Percentiles rank a stretch among this genome's conserved stretches.
Evolutionary conservation across 2,888 invertebrate genomes (phyloP).

Genomic region (Hipparchia semele): DNA sequence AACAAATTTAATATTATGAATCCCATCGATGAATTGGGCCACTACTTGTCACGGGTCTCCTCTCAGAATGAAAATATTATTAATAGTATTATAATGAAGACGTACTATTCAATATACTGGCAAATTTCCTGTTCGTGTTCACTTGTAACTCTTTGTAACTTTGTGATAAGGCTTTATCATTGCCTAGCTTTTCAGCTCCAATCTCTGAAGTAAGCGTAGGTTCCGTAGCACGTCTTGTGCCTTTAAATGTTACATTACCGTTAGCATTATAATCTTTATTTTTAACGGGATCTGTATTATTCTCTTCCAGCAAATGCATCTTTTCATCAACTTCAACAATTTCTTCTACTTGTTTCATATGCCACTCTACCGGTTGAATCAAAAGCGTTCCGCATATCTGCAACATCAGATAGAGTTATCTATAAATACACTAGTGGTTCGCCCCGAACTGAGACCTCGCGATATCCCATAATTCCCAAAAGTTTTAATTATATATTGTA

Average conservation of each 20-base stretch:
- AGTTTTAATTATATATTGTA: no score
- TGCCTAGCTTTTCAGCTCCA: slow-evolving; percentile 45
- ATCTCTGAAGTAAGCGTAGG: slow-evolving; percentile 43
- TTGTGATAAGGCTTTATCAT: slow-evolving; percentile 49
- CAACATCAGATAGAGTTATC: slow-evolving; percentile 29
- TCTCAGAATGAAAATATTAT: no score
- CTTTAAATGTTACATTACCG: slow-evolving; percentile 41
- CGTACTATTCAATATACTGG: slow-evolving; percentile 55
- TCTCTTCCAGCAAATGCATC: slow-evolving; percentile 60
- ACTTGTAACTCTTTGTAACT: slow-evolving; percentile 56
- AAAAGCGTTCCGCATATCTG: slow-evolving; percentile 83
- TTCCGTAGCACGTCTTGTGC: slow-evolving; percentile 44
- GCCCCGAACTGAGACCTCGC: no score
- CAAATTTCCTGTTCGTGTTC: slow-evolving; percentile 45
- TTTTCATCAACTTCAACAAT: slow-evolving; percentile 67
- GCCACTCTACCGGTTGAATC: slow-evolving; percentile 84
- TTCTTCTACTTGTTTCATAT: slow-evolving; percentile 73
- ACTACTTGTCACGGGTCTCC: no score
- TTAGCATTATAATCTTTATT: slow-evolving; percentile 56
- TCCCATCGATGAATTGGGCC: no score
- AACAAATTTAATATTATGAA: slow-evolving; percentile 14
- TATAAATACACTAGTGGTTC: no score
- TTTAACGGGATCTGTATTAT: slow-evolving; percentile 56
- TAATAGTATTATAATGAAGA: background rate
- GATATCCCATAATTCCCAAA: no score